phyloP scores from a whole-genome alignment of 2,113 vertebrate species.

The Lepisosteus oculatus region DNA sequence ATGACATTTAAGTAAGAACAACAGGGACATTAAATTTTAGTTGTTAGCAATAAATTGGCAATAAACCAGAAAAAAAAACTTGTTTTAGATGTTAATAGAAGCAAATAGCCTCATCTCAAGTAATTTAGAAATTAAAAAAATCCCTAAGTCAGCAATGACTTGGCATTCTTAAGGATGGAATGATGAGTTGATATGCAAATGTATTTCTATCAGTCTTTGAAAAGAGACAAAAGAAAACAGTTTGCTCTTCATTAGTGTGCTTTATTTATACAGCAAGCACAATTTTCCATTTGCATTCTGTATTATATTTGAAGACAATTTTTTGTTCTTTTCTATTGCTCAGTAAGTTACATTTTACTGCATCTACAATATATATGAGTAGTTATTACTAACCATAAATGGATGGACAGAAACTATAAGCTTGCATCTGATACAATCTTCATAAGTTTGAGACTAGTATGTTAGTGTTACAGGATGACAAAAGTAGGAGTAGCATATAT shows the following conservation, averaged over 20 bases:
- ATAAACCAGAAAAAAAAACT: not conserved
- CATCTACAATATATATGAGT: too few relatives aligned
- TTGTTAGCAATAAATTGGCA: not conserved
- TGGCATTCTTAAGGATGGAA: slow-evolving; percentile 17
- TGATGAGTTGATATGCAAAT: slow-evolving; percentile 20
- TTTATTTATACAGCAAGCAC: not conserved
- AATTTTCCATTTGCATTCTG: too few relatives aligned
- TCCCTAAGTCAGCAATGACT: slow-evolving; percentile 16
- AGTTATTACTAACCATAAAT: too few relatives aligned
- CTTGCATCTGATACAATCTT: too few relatives aligned
- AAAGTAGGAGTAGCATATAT: too few relatives aligned
- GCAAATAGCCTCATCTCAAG: slow-evolving; percentile 3
- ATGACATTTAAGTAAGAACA: slow-evolving; percentile 22
- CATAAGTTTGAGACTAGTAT: too few relatives aligned
- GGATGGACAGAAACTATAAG: too few relatives aligned
- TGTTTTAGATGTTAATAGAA: slow-evolving; percentile 22
- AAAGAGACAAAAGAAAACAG: slow-evolving; percentile 8
- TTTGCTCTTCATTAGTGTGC: not conserved
- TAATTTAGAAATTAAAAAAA: slow-evolving; percentile 1
- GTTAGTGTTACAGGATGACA: too few relatives aligned
- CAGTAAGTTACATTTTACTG: too few relatives aligned
- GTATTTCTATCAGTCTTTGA: not conserved
- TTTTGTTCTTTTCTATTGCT: too few relatives aligned
- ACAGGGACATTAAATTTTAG: slow-evolving; percentile 5
- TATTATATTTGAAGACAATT: too few relatives aligned